Conservation (phyloP, 2,113 vertebrate species). For the Pelecanoides urinatrix region DNA sequence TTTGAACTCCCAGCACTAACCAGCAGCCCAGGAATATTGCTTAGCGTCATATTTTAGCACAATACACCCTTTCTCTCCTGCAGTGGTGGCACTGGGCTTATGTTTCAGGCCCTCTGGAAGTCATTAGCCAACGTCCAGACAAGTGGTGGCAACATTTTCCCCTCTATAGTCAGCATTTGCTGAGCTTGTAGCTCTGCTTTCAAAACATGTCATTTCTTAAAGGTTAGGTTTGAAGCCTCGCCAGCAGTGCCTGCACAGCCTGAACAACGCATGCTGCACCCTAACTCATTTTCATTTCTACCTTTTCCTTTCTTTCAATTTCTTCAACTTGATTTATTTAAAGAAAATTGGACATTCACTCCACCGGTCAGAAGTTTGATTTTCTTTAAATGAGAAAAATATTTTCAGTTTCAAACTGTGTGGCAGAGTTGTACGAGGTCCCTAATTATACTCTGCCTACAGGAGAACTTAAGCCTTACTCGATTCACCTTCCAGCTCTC, state of each 20-base stretch:
- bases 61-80: neutral
- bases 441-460: neutral
- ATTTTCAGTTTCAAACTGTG: neutral
- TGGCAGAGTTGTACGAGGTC: neutral
- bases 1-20: neutral
- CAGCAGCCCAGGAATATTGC: neutral
- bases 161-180: neutral
- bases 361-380: rapidly evolving
- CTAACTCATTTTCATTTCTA: neutral
- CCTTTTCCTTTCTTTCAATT: neutral
- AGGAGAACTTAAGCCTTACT: neutral
- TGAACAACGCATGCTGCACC: neutral
- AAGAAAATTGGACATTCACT: neutral
- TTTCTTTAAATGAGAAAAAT: neutral
- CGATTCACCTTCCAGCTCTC: neutral
- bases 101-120: neutral
- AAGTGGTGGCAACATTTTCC: neutral
- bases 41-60: neutral
- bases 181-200: neutral
- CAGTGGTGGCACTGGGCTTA: neutral
- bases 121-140: neutral
- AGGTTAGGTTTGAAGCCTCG: neutral
- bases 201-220: neutral
- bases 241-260: neutral
- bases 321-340: neutral